These are phyloP conservation scores for Trachelipus rathkii DNA, from an alignment of 1,140 invertebrate genomes.

Conservation along the genomic window DNA sequence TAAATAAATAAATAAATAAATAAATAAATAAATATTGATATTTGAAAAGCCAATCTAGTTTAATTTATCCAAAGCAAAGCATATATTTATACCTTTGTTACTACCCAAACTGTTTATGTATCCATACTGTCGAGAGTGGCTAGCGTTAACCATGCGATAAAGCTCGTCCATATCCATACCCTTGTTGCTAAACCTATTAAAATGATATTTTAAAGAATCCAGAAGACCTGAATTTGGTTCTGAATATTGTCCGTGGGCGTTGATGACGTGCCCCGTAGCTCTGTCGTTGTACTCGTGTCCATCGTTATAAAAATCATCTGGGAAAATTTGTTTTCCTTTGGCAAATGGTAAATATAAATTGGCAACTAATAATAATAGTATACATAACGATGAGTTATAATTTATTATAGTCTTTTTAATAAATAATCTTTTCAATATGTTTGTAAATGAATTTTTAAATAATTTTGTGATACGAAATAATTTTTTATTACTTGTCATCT, in stretches of 20 bases:
- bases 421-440: not conserved
- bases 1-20: not conserved
- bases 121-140: not conserved
- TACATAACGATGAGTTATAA: no score
- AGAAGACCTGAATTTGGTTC: not conserved
- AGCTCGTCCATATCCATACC: not conserved
- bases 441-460: not conserved
- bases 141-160: conserved; percentile 1
- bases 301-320: not conserved
- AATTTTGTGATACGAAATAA: not conserved
- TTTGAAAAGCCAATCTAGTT: not conserved
- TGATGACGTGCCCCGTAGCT: not conserved
- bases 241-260: not conserved
- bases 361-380: not conserved
- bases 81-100: not conserved
- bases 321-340: not conserved
- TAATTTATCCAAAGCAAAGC: not conserved
- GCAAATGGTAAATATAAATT: not conserved
- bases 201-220: not conserved
- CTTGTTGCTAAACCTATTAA: not conserved
- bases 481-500: not conserved
- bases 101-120: not conserved
- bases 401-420: not conserved
- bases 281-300: not conserved
- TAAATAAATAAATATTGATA: not conserved